Conservation (phyloP, 1,140 invertebrate genomes). For the Choristoneura fumiferana region DNA sequence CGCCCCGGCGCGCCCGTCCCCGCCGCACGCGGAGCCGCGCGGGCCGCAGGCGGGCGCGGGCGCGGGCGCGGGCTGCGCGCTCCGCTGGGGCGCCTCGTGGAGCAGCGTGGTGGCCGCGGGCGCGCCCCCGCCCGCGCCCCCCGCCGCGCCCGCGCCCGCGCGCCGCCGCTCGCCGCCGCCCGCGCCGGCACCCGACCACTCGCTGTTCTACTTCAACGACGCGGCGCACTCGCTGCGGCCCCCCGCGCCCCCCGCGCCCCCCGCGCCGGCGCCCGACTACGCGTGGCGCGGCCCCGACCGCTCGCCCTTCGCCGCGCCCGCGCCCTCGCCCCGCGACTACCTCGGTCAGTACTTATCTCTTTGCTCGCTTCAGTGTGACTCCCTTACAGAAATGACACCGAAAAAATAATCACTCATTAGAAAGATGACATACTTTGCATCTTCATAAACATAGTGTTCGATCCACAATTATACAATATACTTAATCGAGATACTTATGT, state of each 20-base stretch:
- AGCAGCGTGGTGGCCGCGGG: conserved; percentile 6
- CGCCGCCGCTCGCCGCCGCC: background rate
- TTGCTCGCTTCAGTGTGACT: too few species aligned
- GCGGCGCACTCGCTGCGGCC: conserved; percentile 7
- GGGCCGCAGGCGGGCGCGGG: conserved; percentile 27
- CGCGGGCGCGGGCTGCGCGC: background rate
- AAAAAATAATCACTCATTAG: too few species aligned
- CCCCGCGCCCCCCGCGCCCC: conserved; percentile 48
- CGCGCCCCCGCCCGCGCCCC: conserved; percentile 30
- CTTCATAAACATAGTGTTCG: too few species aligned
- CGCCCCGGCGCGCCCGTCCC: background rate
- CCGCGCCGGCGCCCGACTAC: conserved; percentile 48
- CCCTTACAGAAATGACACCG: too few species aligned
- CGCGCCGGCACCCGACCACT: conserved; percentile 36
- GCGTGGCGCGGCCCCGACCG: conserved; percentile 85
- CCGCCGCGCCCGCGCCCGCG: conserved; percentile 39
- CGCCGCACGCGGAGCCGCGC: conserved; percentile 22
- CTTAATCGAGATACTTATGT: too few species aligned
- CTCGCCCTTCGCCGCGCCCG: conserved; percentile 22
- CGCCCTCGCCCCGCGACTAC: conserved; percentile 27
- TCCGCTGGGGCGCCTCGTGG: conserved; percentile 12
- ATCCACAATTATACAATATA: too few species aligned
- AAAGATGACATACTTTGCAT: too few species aligned
- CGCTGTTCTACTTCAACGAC: conserved; percentile 57
- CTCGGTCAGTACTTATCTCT: conserved; percentile 10